phyloP scores from a whole-genome alignment of 2,113 vertebrate species.

The Phalacrocorax aristotelis region DNA sequence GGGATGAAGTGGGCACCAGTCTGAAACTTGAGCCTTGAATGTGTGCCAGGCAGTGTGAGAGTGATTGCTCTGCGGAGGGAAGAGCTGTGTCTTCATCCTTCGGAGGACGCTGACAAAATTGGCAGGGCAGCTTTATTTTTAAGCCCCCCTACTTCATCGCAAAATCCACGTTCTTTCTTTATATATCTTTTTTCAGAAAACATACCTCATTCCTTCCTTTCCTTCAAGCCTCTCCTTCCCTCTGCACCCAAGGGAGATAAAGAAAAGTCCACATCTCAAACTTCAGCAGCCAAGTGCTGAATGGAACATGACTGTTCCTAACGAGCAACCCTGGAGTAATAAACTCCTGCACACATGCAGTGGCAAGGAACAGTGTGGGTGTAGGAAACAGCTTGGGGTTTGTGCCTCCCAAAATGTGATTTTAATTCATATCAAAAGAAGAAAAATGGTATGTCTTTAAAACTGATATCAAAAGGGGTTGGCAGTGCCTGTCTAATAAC shows the following conservation, averaged over 20 bases:
- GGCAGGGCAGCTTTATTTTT: constrained; percentile 12
- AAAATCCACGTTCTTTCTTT: constrained; percentile 37
- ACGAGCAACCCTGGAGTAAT: constrained; percentile 5
- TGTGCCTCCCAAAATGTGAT: not conserved
- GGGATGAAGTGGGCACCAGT: constrained; percentile 49
- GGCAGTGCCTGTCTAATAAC: not conserved
- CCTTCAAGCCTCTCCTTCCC: not conserved
- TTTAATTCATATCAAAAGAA: not conserved
- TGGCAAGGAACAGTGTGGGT: not conserved
- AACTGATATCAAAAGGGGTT: not conserved
- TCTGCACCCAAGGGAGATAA: not conserved
- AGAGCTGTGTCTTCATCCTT: constrained; percentile 25
- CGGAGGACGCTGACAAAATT: constrained; percentile 5
- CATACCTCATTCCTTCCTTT: not conserved
- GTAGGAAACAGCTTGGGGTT: not conserved
- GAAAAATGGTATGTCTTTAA: not conserved
- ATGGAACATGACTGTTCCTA: not conserved
- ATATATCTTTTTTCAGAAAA: not conserved
- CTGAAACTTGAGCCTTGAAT: constrained; percentile 31
- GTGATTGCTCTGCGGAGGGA: constrained; percentile 48
- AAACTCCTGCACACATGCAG: not conserved
- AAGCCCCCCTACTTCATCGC: not conserved
- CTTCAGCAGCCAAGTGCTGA: not conserved
- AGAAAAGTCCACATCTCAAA: not conserved
- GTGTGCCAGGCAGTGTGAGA: constrained; percentile 14